Evolutionary conservation across 2,797 vertebrate genomes (phyloP).

Genomic region (Microhierax caerulescens): DNA sequence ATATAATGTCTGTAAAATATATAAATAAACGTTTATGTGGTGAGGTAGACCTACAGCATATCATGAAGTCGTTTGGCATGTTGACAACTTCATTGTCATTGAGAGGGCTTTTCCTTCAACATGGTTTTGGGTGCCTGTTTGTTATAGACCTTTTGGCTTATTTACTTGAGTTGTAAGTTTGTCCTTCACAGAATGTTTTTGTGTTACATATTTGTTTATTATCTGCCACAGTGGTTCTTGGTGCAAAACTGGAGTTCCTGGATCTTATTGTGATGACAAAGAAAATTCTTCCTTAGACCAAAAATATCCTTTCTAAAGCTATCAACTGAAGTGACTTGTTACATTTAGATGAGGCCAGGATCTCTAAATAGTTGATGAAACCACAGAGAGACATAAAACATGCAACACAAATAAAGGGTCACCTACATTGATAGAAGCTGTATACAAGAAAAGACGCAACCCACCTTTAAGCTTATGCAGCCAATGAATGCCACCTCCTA

Average conservation of each 20-base stretch:
- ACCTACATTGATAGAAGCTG: background rate
- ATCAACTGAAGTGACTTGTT: background rate
- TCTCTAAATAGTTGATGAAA: constrained; percentile 4
- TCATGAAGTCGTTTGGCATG: background rate
- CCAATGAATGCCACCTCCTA: background rate
- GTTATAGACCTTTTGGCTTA: background rate
- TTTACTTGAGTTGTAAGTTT: background rate
- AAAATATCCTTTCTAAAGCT: background rate
- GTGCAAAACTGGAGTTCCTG: background rate
- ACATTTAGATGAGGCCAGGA: background rate
- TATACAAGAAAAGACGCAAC: background rate
- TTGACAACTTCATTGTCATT: background rate
- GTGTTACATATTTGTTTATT: background rate
- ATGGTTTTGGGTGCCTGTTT: background rate
- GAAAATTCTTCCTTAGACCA: background rate
- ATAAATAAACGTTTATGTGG: background rate
- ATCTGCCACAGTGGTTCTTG: background rate
- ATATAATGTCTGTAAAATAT: background rate
- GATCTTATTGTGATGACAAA: background rate
- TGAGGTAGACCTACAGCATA: background rate
- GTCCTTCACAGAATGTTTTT: background rate
- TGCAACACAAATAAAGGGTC: background rate
- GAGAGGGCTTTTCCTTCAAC: background rate
- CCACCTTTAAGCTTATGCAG: background rate
- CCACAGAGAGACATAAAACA: background rate